phyloP scores from a whole-genome alignment of 92 coral and sea anemone species.

The Zoanthus sansibaricus region DNA sequence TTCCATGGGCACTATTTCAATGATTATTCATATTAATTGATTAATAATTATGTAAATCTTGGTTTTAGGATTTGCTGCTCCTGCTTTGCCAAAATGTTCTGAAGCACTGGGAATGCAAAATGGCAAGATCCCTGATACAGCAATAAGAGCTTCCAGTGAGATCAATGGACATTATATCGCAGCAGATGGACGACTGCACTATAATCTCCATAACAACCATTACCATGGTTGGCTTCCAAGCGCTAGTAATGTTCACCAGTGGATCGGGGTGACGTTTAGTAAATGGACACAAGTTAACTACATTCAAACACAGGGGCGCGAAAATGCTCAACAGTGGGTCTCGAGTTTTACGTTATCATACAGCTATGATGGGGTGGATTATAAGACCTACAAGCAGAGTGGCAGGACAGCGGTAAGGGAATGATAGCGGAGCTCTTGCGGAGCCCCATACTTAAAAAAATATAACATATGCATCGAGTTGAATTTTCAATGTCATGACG shows the following conservation, averaged over 20 bases:
- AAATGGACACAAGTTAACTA: conserved; percentile 44
- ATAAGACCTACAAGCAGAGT: too few species aligned
- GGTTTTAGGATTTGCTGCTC: conserved; percentile 43
- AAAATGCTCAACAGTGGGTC: conserved; percentile 45
- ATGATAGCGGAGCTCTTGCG: too few species aligned
- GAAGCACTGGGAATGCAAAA: conserved; percentile 51
- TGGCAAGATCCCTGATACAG: conserved; percentile 51
- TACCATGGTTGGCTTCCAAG: conserved; percentile 44
- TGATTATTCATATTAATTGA: too few species aligned
- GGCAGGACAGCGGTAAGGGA: too few species aligned
- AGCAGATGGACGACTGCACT: conserved; percentile 28
- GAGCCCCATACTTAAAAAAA: too few species aligned
- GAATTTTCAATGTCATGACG: too few species aligned
- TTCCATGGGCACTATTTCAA: too few species aligned
- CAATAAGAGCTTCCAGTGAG: conserved; percentile 47
- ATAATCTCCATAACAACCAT: background rate
- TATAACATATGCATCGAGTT: too few species aligned
- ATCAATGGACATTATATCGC: background rate
- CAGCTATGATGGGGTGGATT: background rate
- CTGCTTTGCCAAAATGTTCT: conserved; percentile 31
- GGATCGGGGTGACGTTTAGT: conserved; percentile 51
- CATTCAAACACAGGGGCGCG: conserved; percentile 50
- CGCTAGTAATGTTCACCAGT: conserved; percentile 1
- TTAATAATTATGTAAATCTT: too few species aligned
- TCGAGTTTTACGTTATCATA: conserved; percentile 40